Evolutionary conservation across 2,888 invertebrate genomes (phyloP), one percentile per base, ranked within the genome.

Genomic region (Conistra vaccinii): DNA sequence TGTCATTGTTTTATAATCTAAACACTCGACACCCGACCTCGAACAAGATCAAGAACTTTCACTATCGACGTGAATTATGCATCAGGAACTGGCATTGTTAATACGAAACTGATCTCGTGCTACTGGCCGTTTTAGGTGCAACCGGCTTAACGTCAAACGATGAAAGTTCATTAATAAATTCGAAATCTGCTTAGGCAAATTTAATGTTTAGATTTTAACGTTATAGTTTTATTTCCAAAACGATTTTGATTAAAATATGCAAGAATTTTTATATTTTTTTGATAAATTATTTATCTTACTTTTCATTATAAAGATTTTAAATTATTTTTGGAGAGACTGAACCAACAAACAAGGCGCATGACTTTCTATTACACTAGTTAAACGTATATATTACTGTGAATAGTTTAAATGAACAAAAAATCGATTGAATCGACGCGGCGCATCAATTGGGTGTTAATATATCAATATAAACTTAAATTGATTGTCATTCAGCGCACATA

Each of bases 41-140:
- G 66, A 85, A 79, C 70, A 81, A 86, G 76, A 85, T 87, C 80
- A 90, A 90, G 89, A 90, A 94, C 94, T 94, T 94, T 94, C 93
- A 93, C 94, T 92, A 85, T 91, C 88, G 85, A 83, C 85, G 85
- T 86, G 85, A 87, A 88, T 85, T 87, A 88, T 86, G 87, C 83
- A 85, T 81, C 84, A 87, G 87, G 87, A 89, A 87, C 88, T 78
- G 78, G 85, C 83, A 80, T 84, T 84, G 84, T 85, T 86, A 67
- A 78, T 72, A 81, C 72, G 42, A 76, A 72, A 74, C 35, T 68
- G 39, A 84, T 83, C 74, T 79, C 60, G 53, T 69, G 69, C 78
- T 83, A 69, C 85, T 82, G 61, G 58, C 76, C 60, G 68, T 65
- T 77, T 73, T 58, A 70, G 39, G 73, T 76, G 66, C 53, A 66